These are phyloP conservation scores for Aselliscus stoliczkanus DNA, from an alignment of 2,797 vertebrate species.

Conservation along the genomic window DNA sequence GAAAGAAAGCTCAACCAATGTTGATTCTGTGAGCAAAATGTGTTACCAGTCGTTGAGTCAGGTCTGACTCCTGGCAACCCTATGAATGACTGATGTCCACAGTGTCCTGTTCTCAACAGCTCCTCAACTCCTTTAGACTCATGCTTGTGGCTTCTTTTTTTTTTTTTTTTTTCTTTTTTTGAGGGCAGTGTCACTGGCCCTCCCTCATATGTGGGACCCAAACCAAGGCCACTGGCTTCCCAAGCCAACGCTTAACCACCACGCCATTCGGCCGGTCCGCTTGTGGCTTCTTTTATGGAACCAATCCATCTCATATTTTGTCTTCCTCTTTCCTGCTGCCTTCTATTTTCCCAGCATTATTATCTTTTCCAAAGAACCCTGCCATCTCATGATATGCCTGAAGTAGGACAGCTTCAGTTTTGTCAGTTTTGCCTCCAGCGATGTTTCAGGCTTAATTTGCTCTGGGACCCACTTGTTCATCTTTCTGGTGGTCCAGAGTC, in stretches of 20 bases:
- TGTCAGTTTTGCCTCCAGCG: no score
- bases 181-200: no score
- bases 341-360: background rate
- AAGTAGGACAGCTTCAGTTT: background rate
- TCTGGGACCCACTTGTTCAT: background rate
- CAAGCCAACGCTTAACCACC: no score
- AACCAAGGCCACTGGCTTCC: no score
- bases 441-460: no score
- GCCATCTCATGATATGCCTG: background rate
- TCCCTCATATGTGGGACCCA: no score
- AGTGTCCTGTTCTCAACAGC: background rate
- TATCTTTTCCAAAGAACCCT: background rate
- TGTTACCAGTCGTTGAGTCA: background rate
- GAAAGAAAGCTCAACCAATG: background rate
- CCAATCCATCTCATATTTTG: background rate
- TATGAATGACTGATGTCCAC: background rate
- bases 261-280: no score
- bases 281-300: background rate
- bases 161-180: no score
- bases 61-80: background rate
- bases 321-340: background rate
- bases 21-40: background rate
- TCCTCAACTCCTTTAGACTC: background rate
- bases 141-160: background rate
- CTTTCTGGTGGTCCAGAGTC: background rate